Conservation (phyloP, 2,888 invertebrate species). For the Cantharis rustica region DNA sequence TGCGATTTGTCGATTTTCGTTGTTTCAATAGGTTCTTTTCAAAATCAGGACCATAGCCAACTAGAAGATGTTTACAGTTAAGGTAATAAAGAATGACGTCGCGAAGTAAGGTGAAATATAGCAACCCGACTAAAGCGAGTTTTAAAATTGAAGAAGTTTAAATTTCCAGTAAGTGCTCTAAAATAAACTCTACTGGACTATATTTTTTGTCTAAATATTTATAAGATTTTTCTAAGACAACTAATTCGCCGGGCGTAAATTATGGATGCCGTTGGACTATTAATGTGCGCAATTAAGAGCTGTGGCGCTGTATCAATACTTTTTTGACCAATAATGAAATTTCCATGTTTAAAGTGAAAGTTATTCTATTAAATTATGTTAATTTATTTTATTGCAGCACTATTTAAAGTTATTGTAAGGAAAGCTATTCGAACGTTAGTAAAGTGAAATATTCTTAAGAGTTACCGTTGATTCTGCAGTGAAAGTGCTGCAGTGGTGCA, state of each 20-base stretch:
- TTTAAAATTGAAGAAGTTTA: too few species aligned
- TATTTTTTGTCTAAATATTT: too few species aligned
- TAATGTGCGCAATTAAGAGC: not conserved
- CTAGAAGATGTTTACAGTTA: too few species aligned
- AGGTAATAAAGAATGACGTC: too few species aligned
- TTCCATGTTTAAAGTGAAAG: not conserved
- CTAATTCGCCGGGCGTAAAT: too few species aligned
- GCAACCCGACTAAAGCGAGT: too few species aligned
- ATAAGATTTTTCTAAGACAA: not conserved
- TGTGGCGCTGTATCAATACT: not conserved
- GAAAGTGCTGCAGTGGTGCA: constrained; percentile 25
- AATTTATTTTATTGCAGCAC: not conserved
- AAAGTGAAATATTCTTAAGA: constrained; percentile 20
- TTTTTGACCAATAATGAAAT: not conserved
- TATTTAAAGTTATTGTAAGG: not conserved
- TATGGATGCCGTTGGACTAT: not conserved
- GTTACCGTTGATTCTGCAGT: constrained; percentile 20
- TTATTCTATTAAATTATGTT: not conserved
- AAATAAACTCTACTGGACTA: too few species aligned
- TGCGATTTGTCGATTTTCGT: too few species aligned
- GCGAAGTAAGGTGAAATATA: too few species aligned
- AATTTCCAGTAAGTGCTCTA: too few species aligned
- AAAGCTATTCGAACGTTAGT: not conserved
- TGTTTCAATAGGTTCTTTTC: too few species aligned
- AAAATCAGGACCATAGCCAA: too few species aligned